Evolutionary conservation across 2,888 invertebrate species (phyloP), one percentile per base, ranked within the genome.

Genomic region (Eristalis pertinax): DNA sequence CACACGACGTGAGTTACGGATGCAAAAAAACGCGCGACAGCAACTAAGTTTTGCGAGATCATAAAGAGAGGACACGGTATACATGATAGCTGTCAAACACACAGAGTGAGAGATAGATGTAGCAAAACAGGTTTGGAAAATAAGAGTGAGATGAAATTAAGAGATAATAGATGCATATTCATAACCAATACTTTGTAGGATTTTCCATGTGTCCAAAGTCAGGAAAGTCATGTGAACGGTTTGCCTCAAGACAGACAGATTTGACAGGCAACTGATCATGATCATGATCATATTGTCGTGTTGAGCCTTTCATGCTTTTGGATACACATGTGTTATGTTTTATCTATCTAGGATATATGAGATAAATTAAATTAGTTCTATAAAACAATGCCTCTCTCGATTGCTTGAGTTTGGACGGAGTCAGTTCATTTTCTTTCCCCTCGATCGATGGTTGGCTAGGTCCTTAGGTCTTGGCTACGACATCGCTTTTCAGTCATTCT

Each of bases 51-150:
- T 35, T 43, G 58, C 13, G 29, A 15, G 7, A 32, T 32, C 32
- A 32, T 32, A 32, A 10, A 32, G 32, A 32, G 63, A 65, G n/a
- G 32, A 50, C 56, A 68, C 80, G 60, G 56, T 60, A 19, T 19
- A 81, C 15, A 74, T 74, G 83, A 73, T 24, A 73, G 43, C 70
- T 75, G 85, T 82, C 74, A 81, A 68, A 69, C 69, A 86, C 65
- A 74, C 50, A 85, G 68, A 85, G 85, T 73, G 73, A 78, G 76
- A 78, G 77, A 75, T 69, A 78, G 85, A 64, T 77, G 76, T 76
- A 69, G 50, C 68, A 63, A 62, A 80, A 84, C 80, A 84, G 80
- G 84, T 84, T 84, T 65, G 80, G 70, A 80, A 74, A 65, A 81
- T 72, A 76, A 58, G 63, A 76, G 72, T 70, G 73, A 81, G 79